phyloP scores from a whole-genome alignment of 23 tunicate species.

The Ciona savignyi region DNA sequence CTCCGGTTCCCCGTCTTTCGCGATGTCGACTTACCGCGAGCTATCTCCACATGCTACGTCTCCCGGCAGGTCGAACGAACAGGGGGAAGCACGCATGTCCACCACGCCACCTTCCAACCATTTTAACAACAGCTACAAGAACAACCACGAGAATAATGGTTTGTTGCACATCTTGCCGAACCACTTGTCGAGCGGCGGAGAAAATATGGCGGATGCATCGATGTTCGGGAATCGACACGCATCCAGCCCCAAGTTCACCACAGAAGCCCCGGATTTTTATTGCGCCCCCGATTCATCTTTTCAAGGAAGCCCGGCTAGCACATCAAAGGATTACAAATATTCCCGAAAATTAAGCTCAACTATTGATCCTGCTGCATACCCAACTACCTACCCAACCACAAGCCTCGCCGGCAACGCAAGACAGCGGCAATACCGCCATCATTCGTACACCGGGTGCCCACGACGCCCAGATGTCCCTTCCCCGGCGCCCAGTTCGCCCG shows the following conservation, averaged over 20 bases:
- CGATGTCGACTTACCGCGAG: not conserved
- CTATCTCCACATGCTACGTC: constrained; percentile 1
- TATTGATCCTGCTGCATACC: not conserved
- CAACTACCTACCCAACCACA: not conserved
- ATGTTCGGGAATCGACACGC: not conserved
- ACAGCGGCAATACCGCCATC: constrained; percentile 20
- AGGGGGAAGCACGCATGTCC: not conserved
- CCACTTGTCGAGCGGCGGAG: not conserved
- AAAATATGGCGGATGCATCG: not conserved
- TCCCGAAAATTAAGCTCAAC: not conserved
- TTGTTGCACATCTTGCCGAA: not conserved
- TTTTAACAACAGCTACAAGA: not conserved
- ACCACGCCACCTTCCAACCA: not conserved
- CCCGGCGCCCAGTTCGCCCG: constrained; percentile 29
- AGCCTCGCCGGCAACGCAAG: not conserved
- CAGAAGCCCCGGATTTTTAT: not conserved
- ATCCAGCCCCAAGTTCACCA: not conserved
- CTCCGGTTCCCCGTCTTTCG: not conserved
- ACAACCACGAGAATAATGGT: not conserved
- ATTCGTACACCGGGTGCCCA: constrained; percentile 31
- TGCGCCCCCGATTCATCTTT: not conserved
- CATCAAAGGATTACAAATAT: not conserved
- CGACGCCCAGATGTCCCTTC: constrained; percentile 28
- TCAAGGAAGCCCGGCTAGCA: not conserved
- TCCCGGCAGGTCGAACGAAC: not conserved